Conservation (phyloP, 2,888 invertebrate genomes). For the Cataglyphis albicans region DNA sequence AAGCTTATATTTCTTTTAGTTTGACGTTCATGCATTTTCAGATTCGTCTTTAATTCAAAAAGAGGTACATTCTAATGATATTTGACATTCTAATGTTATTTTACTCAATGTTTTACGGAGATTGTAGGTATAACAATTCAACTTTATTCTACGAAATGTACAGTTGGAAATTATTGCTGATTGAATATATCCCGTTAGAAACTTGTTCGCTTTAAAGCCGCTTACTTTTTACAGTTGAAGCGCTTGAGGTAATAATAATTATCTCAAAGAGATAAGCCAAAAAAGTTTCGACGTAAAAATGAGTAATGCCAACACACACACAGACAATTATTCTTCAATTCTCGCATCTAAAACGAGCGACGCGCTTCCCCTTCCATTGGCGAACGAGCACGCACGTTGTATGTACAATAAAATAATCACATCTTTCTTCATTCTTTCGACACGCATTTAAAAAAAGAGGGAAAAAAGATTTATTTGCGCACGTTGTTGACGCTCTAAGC, state of each 20-base stretch:
- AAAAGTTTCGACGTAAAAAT: neutral
- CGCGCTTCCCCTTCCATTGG: neutral
- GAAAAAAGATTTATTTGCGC: neutral
- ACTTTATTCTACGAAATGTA: slow-evolving; percentile 8
- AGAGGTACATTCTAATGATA: neutral
- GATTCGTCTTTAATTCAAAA: neutral
- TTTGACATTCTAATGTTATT: neutral
- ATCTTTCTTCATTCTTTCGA: neutral
- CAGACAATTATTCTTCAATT: neutral
- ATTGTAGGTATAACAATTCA: neutral
- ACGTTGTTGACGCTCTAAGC: neutral
- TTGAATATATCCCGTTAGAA: slow-evolving; percentile 4
- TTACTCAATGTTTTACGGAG: neutral
- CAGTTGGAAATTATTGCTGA: neutral
- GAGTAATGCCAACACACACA: neutral
- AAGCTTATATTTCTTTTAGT: neutral
- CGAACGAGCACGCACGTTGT: neutral
- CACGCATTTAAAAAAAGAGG: neutral
- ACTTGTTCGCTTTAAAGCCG: neutral
- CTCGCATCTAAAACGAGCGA: neutral
- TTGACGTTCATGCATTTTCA: neutral
- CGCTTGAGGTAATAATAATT: neutral
- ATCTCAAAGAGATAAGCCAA: neutral
- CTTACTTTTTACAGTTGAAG: neutral
- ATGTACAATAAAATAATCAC: neutral